Evolutionary conservation across 2,888 invertebrate genomes (phyloP).

Genomic region (Autographa gamma): DNA sequence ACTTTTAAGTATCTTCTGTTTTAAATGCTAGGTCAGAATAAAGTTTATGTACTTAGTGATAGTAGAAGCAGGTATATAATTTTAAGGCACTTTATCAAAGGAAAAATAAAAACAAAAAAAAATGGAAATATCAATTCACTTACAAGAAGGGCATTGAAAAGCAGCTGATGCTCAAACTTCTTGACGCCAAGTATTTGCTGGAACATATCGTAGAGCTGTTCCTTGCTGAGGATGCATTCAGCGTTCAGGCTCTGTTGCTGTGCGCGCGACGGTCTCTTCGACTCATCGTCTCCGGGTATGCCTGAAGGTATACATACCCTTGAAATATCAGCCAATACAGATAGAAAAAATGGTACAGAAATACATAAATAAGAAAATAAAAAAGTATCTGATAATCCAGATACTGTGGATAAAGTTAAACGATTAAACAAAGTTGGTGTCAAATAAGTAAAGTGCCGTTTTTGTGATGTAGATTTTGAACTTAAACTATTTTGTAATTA

Average conservation of each 20-base stretch:
- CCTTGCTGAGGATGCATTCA: conserved; percentile 98
- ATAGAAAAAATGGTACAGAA: not conserved
- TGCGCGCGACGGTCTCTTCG: conserved; percentile 95
- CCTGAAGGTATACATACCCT: conserved; percentile 66
- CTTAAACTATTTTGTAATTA: not conserved
- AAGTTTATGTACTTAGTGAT: too few species aligned
- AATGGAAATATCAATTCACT: conserved; percentile 44
- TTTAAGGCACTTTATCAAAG: too few species aligned
- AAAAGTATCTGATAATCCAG: not conserved
- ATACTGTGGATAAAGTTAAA: not conserved
- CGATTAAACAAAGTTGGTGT: not conserved
- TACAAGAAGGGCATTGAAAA: conserved; percentile 97
- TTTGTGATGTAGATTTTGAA: conserved; percentile 3
- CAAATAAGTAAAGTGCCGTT: conserved; percentile 3
- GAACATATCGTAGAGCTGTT: conserved; percentile 99
- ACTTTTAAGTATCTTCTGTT: too few species aligned
- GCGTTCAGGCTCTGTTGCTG: conserved; percentile 97
- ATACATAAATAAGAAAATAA: not conserved
- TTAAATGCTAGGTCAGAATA: too few species aligned
- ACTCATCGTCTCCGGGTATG: conserved; percentile 94
- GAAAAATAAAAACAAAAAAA: too few species aligned
- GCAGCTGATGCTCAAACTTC: conserved; percentile 99
- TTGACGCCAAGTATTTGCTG: conserved; percentile 99
- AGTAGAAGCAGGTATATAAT: too few species aligned
- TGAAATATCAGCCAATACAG: conserved; percentile 12